Percentiles rank a stretch among this genome's conserved stretches.
These are phyloP conservation scores for Platycercus adscitus DNA, from an alignment of 2,113 vertebrate genomes.

Conservation along the genomic window DNA sequence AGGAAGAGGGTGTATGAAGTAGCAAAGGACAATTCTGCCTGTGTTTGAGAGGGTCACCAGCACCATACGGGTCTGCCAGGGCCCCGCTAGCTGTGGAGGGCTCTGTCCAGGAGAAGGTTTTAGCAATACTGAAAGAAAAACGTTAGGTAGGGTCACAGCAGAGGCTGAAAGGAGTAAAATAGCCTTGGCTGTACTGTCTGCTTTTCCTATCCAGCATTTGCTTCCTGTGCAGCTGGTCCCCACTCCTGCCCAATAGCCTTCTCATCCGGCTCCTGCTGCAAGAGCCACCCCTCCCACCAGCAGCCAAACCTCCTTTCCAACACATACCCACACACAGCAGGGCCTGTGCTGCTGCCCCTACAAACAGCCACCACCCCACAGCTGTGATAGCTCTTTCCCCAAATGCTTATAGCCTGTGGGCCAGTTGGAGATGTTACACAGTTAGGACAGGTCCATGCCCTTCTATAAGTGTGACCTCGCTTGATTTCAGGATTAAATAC, in stretches of 20 bases:
- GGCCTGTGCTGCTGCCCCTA: neutral
- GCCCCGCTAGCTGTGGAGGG: neutral
- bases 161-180: neutral
- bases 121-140: neutral
- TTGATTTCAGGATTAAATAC: neutral
- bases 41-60: neutral
- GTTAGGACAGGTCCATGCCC: neutral
- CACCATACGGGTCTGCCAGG: neutral
- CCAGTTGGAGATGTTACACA: neutral
- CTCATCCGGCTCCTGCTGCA: neutral
- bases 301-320: neutral
- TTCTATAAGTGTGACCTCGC: neutral
- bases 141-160: fast-evolving
- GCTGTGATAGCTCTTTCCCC: neutral
- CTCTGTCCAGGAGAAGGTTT: neutral
- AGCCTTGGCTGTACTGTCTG: neutral
- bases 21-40: neutral
- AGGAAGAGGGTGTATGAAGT: neutral
- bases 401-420: neutral
- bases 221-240: neutral
- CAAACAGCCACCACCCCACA: neutral
- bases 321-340: fast-evolving
- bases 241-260: neutral
- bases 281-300: neutral
- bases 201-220: neutral